These are phyloP conservation scores for Nasonia giraulti DNA, from an alignment of 1,140 invertebrate species.

Conservation along the genomic window DNA sequence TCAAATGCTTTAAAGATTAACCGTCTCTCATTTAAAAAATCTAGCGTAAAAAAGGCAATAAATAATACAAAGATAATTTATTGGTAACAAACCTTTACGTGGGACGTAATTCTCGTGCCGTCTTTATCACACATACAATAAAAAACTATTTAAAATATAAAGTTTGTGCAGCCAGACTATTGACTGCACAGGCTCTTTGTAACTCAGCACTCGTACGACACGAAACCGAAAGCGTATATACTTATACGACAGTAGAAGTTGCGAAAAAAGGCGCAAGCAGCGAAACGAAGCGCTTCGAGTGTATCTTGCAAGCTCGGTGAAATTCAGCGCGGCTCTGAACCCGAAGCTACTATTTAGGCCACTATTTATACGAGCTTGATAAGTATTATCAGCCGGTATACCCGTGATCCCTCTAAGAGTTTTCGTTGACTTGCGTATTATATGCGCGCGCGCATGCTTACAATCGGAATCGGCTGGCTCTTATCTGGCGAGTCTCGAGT, in stretches of 20 bases:
- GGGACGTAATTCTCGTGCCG: constrained; percentile 69
- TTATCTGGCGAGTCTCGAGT: constrained; percentile 65
- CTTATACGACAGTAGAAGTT: background rate
- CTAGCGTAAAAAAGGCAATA: too few species aligned
- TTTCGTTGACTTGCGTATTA: background rate
- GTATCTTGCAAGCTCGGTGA: constrained; percentile 40
- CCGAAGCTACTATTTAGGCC: constrained; percentile 62
- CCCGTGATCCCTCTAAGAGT: constrained; percentile 51
- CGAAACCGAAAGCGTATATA: background rate
- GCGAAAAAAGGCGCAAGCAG: constrained; percentile 1
- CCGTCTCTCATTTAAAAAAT: too few species aligned
- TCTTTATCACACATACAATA: constrained; percentile 62
- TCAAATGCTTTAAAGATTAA: too few species aligned
- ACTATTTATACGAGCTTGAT: constrained; percentile 70
- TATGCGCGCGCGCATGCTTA: constrained; percentile 17
- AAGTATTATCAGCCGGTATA: constrained; percentile 68
- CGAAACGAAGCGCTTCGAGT: background rate
- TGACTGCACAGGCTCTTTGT: constrained; percentile 26
- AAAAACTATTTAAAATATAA: constrained; percentile 48
- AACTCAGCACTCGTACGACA: background rate
- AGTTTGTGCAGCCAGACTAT: constrained; percentile 39
- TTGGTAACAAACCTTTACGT: constrained; percentile 59
- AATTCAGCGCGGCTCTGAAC: constrained; percentile 61
- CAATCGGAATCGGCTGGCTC: constrained; percentile 57
- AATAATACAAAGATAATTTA: too few species aligned